Percentiles rank a stretch among this genome's conserved stretches.
Conservation (phyloP, 2,797 vertebrate genomes). For the Acanthiza pusilla region DNA sequence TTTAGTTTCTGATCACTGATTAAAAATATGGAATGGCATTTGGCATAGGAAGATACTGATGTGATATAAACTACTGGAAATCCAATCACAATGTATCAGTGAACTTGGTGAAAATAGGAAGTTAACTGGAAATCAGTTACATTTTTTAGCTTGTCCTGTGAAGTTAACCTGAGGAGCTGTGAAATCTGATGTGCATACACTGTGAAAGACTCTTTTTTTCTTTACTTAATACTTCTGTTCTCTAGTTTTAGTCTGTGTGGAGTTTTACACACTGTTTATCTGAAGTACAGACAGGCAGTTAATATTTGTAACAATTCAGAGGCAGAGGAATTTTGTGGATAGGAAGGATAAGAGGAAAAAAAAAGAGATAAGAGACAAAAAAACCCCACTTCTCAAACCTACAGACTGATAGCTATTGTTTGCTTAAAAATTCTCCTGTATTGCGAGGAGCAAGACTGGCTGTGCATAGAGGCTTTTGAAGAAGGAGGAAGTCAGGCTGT, state of each 20-base stretch:
- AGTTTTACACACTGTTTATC: neutral
- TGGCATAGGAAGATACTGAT: neutral
- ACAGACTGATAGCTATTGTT: neutral
- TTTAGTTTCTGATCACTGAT: neutral
- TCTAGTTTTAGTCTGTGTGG: neutral
- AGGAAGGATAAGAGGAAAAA: neutral
- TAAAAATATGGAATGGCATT: neutral
- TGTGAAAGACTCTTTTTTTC: neutral
- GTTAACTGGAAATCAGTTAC: neutral
- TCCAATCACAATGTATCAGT: neutral
- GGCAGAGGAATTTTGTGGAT: neutral
- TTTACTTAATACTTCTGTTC: neutral
- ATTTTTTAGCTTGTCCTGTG: neutral
- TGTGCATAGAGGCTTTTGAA: neutral
- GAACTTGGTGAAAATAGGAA: neutral
- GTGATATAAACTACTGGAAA: neutral
- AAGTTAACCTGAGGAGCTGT: neutral
- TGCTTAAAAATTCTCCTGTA: neutral
- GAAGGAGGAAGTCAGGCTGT: neutral
- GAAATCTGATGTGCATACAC: neutral
- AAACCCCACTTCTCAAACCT: fast-evolving
- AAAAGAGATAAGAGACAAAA: neutral
- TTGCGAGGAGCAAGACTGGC: fast-evolving
- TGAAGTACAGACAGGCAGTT: neutral
- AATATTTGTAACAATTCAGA: neutral